These are phyloP conservation scores for Athalia rosae DNA, from an alignment of 2,888 invertebrate species.

Conservation along the genomic window DNA sequence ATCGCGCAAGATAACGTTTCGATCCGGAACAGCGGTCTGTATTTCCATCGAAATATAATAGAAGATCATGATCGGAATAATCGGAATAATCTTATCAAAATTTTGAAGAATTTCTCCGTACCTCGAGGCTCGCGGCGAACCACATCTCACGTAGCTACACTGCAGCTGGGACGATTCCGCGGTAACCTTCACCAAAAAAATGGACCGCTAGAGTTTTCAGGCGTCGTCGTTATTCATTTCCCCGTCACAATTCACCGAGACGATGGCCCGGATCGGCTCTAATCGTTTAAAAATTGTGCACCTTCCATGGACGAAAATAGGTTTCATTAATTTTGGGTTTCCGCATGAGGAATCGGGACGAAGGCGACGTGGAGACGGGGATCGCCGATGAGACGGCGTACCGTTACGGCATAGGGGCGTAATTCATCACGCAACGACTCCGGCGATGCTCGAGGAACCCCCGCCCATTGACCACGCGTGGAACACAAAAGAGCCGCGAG, in stretches of 20 bases:
- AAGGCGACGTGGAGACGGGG: background rate
- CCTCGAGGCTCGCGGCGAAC: background rate
- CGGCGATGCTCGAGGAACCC: conserved; percentile 1
- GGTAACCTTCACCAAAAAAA: too few relatives aligned
- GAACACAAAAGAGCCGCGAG: conserved; percentile 14
- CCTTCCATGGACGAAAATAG: background rate
- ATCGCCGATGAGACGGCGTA: conserved; percentile 20
- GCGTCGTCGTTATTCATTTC: background rate
- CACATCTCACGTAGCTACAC: too few relatives aligned
- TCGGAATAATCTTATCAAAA: conserved; percentile 8
- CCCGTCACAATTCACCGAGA: too few relatives aligned
- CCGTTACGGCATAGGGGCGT: background rate
- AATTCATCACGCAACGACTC: conserved; percentile 37
- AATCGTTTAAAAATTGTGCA: conserved; percentile 19
- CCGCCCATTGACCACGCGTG: conserved; percentile 25
- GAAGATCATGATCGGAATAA: conserved; percentile 23
- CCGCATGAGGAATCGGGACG: background rate
- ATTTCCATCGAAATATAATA: background rate
- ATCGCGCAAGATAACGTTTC: background rate
- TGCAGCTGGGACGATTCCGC: too few relatives aligned
- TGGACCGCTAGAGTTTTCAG: background rate
- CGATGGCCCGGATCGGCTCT: background rate
- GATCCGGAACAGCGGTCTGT: background rate
- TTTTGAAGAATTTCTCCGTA: conserved; percentile 3
- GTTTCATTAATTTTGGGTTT: conserved; percentile 22